Conservation (phyloP, 2,113 vertebrate genomes). For the Danio rerio region GRCz12tu NC_133192.1:31058501-31059000, state of each 20-base stretch:
- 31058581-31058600: conserved; percentile 39
- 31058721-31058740: conserved; percentile 64
- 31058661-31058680: conserved; percentile 53
- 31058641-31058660: neutral
- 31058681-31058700: conserved; percentile 54
- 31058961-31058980: conserved; percentile 27
- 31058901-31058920: conserved; percentile 49
- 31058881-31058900: conserved; percentile 48
- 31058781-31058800: neutral
- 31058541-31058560: conserved; percentile 49
- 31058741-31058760: conserved; percentile 49
- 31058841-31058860: conserved; percentile 71
- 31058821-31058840: conserved; percentile 65
- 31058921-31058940: conserved; percentile 32
- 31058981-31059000: conserved; percentile 38
- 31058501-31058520: conserved; percentile 33
- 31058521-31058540: conserved; percentile 22
- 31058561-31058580: conserved; percentile 44
- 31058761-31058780: conserved; percentile 25
- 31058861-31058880: conserved; percentile 70
- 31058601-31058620: conserved; percentile 7
- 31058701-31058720: conserved; percentile 53
- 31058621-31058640: conserved; percentile 23
- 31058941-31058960: conserved; percentile 58
- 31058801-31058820: conserved; percentile 51